Evolutionary conservation across 1,140 invertebrate genomes (phyloP).

Genomic region (Danaus plexippus): DNA sequence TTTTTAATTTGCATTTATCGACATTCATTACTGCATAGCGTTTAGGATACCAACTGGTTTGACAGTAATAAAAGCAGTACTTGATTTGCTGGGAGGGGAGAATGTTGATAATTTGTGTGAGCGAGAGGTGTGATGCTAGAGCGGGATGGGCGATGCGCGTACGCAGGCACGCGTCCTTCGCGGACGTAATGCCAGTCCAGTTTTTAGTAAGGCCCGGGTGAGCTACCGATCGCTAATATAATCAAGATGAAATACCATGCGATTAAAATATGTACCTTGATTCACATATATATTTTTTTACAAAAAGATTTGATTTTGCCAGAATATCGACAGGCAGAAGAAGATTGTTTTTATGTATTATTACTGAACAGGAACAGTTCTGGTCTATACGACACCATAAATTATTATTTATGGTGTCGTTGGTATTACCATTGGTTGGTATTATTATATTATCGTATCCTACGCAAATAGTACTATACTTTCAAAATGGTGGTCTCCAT

Average conservation of each 20-base stretch:
- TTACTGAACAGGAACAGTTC: too few species aligned
- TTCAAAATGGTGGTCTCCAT: conserved; percentile 49
- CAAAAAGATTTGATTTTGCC: too few species aligned
- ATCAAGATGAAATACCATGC: too few species aligned
- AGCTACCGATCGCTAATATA: conserved; percentile 27
- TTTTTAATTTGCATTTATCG: conserved; percentile 37
- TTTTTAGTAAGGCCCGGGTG: conserved; percentile 38
- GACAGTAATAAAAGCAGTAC: conserved; percentile 44
- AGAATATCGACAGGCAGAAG: too few species aligned
- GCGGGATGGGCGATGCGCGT: conserved; percentile 33
- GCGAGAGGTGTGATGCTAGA: conserved; percentile 26
- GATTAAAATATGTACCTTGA: too few species aligned
- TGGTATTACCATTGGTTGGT: too few species aligned
- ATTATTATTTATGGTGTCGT: too few species aligned
- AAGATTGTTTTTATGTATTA: too few species aligned
- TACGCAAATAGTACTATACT: conserved; percentile 45
- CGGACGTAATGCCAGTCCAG: conserved; percentile 33
- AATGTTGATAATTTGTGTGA: conserved; percentile 18
- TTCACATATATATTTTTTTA: too few species aligned
- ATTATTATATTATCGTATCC: conserved; percentile 20
- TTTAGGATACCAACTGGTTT: conserved; percentile 36
- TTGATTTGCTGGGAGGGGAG: conserved; percentile 36
- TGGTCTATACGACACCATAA: too few species aligned
- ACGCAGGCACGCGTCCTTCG: conserved; percentile 58
- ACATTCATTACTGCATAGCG: conserved; percentile 37